Evolutionary conservation across 2,888 invertebrate genomes (phyloP).

Genomic region (Tetramorium bicarinatum): DNA sequence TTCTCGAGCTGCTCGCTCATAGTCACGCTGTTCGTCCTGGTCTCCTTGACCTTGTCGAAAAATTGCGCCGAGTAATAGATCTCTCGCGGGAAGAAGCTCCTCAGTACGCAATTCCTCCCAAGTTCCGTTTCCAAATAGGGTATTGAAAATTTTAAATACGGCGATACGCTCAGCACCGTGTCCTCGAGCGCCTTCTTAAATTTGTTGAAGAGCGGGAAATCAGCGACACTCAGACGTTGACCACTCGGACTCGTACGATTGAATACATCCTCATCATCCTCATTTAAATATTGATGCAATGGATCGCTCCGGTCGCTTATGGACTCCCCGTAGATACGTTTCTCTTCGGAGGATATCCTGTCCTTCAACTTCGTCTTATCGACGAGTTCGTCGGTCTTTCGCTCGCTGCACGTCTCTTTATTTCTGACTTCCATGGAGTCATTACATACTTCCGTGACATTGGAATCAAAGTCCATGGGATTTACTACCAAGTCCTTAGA

Average conservation of each 20-base stretch:
- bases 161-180: slow-evolving; percentile 93
- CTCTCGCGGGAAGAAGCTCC: slow-evolving; percentile 91
- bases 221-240: slow-evolving; percentile 87
- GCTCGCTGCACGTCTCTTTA: slow-evolving; percentile 55
- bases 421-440: slow-evolving; percentile 68
- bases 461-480: slow-evolving; percentile 33
- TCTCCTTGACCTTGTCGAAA: slow-evolving; percentile 84
- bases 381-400: slow-evolving; percentile 63
- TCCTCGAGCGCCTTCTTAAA: slow-evolving; percentile 93
- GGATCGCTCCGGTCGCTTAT: slow-evolving; percentile 95
- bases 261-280: slow-evolving; percentile 85
- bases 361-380: slow-evolving; percentile 69
- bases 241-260: slow-evolving; percentile 80
- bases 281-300: slow-evolving; percentile 88
- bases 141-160: slow-evolving; percentile 93
- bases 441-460: slow-evolving; percentile 60
- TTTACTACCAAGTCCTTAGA: slow-evolving; percentile 26
- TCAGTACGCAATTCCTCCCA: slow-evolving; percentile 92
- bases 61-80: slow-evolving; percentile 91
- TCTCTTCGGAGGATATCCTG: slow-evolving; percentile 81
- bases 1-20: slow-evolving; percentile 68
- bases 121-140: slow-evolving; percentile 96
- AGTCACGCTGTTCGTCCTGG: slow-evolving; percentile 69
- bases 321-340: slow-evolving; percentile 87
- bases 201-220: slow-evolving; percentile 89